Evolutionary conservation across 2,888 invertebrate genomes (phyloP).

Genomic region (Lathronympha strigana): DNA sequence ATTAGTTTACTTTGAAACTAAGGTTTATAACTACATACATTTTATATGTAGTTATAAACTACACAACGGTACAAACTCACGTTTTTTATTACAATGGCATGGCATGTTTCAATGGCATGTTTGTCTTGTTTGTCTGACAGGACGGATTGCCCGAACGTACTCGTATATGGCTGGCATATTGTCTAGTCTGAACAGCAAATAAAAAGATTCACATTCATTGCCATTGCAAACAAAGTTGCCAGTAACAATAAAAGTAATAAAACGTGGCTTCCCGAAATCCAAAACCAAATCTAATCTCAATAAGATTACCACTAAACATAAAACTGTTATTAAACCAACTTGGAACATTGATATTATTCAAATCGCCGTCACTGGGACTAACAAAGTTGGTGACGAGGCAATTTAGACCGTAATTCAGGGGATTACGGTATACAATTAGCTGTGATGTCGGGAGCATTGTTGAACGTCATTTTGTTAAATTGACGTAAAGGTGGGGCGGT

Average conservation of each 20-base stretch:
- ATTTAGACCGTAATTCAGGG: constrained; percentile 7
- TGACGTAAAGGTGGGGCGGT: constrained; percentile 33
- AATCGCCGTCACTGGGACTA: constrained; percentile 44
- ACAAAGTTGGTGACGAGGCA: not conserved
- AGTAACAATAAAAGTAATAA: constrained; percentile 8
- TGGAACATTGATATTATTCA: constrained; percentile 55
- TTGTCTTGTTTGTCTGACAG: too few relatives aligned
- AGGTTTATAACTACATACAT: too few relatives aligned
- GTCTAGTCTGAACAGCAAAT: constrained; percentile 14
- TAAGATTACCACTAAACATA: constrained; percentile 45
- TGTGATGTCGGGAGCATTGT: constrained; percentile 5
- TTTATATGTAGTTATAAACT: too few relatives aligned
- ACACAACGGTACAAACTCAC: too few relatives aligned
- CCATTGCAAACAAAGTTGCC: not conserved
- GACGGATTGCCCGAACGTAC: too few relatives aligned
- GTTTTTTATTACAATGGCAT: too few relatives aligned
- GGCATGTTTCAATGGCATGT: too few relatives aligned
- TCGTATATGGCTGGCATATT: not conserved
- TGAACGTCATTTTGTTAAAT: constrained; percentile 42
- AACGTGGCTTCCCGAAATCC: constrained; percentile 5
- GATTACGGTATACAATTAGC: constrained; percentile 21
- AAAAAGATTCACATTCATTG: not conserved
- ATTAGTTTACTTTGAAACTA: too few relatives aligned
- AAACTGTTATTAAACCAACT: constrained; percentile 56
- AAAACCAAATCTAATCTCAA: constrained; percentile 32